Evolutionary conservation across 1,140 invertebrate species (phyloP).

Genomic region (Ctenoplectra terminalis): DNA sequence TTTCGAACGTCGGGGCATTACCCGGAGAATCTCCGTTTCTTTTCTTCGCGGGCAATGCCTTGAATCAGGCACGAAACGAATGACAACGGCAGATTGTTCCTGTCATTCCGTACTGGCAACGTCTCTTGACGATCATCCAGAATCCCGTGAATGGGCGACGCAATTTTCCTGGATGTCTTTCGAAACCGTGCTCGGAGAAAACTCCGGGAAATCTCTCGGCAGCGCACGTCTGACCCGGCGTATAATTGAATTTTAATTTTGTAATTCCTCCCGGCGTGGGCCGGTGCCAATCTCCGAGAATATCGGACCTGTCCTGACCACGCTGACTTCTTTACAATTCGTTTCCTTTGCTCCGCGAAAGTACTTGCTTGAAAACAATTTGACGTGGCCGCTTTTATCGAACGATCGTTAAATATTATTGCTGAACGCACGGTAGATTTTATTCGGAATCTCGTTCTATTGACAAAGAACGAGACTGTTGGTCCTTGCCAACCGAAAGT

Average conservation of each 20-base stretch:
- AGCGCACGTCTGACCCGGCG: slow-evolving; percentile 55
- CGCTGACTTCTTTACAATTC: slow-evolving; percentile 45
- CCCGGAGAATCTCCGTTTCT: slow-evolving; percentile 13
- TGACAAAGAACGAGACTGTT: background rate
- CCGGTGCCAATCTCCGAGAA: slow-evolving; percentile 61
- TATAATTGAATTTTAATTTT: slow-evolving; percentile 76
- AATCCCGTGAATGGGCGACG: slow-evolving; percentile 66
- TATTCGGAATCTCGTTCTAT: background rate
- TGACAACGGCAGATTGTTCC: slow-evolving; percentile 73
- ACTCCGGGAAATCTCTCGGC: slow-evolving; percentile 60
- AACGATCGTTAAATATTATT: background rate
- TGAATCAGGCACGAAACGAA: slow-evolving; percentile 66
- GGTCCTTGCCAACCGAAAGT: too few species aligned
- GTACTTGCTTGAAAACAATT: slow-evolving; percentile 15
- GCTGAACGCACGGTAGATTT: background rate
- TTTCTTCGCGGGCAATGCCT: slow-evolving; percentile 31
- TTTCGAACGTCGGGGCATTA: slow-evolving; percentile 1
- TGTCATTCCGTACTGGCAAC: slow-evolving; percentile 67
- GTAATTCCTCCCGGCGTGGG: slow-evolving; percentile 64
- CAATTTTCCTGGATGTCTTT: slow-evolving; percentile 70
- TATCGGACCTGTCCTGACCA: slow-evolving; percentile 67
- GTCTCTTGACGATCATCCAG: slow-evolving; percentile 67
- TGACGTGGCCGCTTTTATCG: background rate
- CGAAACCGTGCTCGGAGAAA: slow-evolving; percentile 57
- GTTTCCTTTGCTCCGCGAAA: background rate